These are phyloP conservation scores for Nettapus auritus DNA, from an alignment of 2,113 vertebrate species.

Conservation along the genomic window DNA sequence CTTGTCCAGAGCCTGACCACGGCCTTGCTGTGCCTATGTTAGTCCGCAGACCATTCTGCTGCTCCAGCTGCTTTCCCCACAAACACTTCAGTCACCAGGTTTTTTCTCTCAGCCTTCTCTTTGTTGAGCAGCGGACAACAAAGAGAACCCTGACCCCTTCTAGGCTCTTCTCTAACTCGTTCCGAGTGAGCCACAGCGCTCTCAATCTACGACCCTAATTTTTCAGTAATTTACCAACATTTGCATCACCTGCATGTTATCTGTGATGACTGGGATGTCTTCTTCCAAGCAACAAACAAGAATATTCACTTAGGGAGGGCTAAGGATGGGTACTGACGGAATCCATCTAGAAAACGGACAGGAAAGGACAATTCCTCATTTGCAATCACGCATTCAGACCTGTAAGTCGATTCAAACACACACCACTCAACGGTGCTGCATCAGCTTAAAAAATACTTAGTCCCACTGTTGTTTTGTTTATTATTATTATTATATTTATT, in stretches of 20 bases:
- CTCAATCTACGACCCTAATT: neutral
- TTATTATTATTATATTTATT: no score
- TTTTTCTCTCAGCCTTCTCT: neutral
- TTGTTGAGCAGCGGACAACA: rapidly evolving
- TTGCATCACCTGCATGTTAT: neutral
- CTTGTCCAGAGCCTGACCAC: no score
- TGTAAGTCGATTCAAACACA: neutral
- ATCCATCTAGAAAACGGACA: neutral
- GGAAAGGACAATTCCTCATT: neutral
- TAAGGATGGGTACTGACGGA: neutral
- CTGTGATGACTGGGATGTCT: neutral
- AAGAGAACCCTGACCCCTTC: neutral
- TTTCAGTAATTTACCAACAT: neutral
- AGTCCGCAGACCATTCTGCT: neutral
- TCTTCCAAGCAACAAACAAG: neutral
- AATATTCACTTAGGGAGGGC: neutral
- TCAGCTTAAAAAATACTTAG: neutral
- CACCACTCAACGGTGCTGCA: neutral
- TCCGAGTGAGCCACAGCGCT: rapidly evolving
- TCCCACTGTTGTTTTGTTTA: neutral
- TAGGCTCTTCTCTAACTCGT: neutral
- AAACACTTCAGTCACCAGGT: rapidly evolving
- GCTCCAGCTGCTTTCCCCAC: neutral
- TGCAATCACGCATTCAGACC: neutral
- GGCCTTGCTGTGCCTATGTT: neutral